Percentiles rank a stretch among this genome's conserved stretches.
These are phyloP conservation scores for Parotocinclus haroldoi DNA, from an alignment of 2,797 vertebrate genomes.

Conservation along the genomic window DNA sequence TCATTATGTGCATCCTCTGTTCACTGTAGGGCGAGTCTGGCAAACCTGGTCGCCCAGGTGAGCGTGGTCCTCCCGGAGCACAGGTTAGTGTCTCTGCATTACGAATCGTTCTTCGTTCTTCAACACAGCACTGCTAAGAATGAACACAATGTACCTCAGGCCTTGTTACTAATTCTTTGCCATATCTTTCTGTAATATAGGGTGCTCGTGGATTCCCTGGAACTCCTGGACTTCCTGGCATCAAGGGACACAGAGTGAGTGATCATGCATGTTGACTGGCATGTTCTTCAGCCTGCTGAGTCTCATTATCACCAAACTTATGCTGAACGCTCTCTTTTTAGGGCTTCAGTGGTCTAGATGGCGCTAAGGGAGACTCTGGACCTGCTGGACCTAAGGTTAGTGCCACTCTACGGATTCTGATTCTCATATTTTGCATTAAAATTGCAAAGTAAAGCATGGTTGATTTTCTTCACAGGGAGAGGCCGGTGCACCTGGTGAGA, in stretches of 20 bases:
- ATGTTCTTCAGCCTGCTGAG: background rate
- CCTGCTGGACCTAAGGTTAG: constrained; percentile 94
- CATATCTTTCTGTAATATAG: constrained; percentile 58
- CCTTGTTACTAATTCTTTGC: background rate
- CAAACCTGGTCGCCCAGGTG: constrained; percentile 88
- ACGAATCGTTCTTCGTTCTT: background rate
- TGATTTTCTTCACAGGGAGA: constrained; percentile 77
- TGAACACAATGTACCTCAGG: background rate
- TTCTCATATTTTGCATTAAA: constrained; percentile 4
- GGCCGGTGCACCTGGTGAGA: constrained; percentile 87
- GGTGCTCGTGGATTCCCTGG: constrained; percentile 96
- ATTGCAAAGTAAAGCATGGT: background rate
- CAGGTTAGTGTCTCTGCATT: constrained; percentile 75
- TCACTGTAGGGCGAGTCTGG: constrained; percentile 89
- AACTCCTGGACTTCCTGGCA: constrained; percentile 94
- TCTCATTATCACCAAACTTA: background rate
- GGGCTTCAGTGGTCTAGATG: constrained; percentile 98
- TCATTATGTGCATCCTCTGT: background rate
- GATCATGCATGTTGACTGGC: background rate
- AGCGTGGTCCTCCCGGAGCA: constrained; percentile 88
- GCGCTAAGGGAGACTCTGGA: constrained; percentile 91
- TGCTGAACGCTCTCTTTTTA: constrained; percentile 47
- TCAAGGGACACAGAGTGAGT: constrained; percentile 99
- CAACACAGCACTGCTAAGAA: background rate
- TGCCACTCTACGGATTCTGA: background rate